phyloP scores from a whole-genome alignment of 2,113 vertebrate species.

The Gobio gobio region DNA sequence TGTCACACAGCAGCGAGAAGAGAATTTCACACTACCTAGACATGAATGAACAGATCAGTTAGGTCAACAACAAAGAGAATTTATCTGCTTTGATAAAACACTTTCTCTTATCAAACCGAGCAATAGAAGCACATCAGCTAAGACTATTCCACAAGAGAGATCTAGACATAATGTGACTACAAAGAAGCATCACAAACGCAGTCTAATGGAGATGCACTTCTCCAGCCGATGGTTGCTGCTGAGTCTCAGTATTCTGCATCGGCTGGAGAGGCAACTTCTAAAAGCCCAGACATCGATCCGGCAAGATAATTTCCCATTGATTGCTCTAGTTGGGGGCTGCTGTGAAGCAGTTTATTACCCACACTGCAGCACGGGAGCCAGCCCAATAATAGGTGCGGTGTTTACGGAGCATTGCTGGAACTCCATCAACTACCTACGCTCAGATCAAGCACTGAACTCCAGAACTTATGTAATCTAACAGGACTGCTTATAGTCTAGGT shows the following conservation, averaged over 20 bases:
- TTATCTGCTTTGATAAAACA: constrained; percentile 2
- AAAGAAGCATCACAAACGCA: constrained; percentile 15
- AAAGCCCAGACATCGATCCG: constrained; percentile 76
- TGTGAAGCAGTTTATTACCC: constrained; percentile 79
- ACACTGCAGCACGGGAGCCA: constrained; percentile 73
- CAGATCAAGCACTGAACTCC: constrained; percentile 31
- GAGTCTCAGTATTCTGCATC: constrained; percentile 71
- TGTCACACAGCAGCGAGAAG: constrained; percentile 10
- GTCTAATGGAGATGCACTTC: constrained; percentile 29
- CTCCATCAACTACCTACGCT: constrained; percentile 57
- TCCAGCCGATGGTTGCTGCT: constrained; percentile 70
- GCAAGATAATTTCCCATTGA: constrained; percentile 82
- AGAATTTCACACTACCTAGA: constrained; percentile 22
- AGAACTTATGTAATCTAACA: background rate
- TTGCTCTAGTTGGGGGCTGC: constrained; percentile 79
- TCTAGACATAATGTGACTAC: constrained; percentile 14
- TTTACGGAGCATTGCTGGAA: constrained; percentile 67
- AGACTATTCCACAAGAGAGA: background rate
- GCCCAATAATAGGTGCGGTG: constrained; percentile 73
- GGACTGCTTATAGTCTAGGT: background rate
- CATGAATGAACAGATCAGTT: constrained; percentile 38
- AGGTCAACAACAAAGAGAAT: constrained; percentile 23
- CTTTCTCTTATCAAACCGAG: background rate
- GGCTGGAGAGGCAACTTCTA: constrained; percentile 65
- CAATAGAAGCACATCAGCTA: background rate